Evolutionary conservation across 2,797 vertebrate genomes (phyloP).

Genomic region (Lepidocolaptes lacrymiger): DNA sequence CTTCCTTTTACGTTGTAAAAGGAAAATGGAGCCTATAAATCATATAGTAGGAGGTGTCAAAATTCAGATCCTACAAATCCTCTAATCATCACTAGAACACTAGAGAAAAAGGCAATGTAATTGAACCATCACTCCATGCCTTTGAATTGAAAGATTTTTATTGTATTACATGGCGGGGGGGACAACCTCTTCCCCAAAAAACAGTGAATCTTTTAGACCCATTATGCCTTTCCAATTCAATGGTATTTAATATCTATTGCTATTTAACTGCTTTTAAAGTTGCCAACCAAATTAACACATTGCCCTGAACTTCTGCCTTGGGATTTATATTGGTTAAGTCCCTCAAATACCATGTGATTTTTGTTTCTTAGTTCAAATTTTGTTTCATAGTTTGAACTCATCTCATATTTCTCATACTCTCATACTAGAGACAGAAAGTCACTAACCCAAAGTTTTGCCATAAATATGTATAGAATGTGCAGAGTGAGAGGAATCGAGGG

Average conservation of each 20-base stretch:
- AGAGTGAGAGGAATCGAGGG: background rate
- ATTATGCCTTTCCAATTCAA: constrained; percentile 10
- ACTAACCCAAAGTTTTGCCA: background rate
- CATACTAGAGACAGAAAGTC: background rate
- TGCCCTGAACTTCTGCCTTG: constrained; percentile 12
- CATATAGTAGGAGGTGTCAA: background rate
- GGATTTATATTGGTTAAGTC: constrained; percentile 43
- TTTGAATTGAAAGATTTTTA: constrained; percentile 16
- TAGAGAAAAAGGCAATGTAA: background rate
- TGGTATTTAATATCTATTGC: constrained; percentile 30
- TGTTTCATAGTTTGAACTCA: too few relatives aligned
- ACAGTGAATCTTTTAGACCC: constrained; percentile 11
- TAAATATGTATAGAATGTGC: background rate
- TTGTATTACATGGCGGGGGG: background rate
- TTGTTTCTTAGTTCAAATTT: constrained; percentile 22
- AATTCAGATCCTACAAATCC: background rate
- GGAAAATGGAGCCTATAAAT: background rate
- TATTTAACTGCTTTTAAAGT: constrained; percentile 52
- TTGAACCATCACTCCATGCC: background rate
- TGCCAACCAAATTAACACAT: constrained; percentile 26
- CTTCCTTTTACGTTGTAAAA: background rate
- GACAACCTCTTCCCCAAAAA: background rate
- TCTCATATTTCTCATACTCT: background rate
- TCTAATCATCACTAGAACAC: background rate
- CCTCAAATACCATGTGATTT: constrained; percentile 39